Conservation (phyloP, 2,113 vertebrate species). For the Pholis gunnellus region DNA sequence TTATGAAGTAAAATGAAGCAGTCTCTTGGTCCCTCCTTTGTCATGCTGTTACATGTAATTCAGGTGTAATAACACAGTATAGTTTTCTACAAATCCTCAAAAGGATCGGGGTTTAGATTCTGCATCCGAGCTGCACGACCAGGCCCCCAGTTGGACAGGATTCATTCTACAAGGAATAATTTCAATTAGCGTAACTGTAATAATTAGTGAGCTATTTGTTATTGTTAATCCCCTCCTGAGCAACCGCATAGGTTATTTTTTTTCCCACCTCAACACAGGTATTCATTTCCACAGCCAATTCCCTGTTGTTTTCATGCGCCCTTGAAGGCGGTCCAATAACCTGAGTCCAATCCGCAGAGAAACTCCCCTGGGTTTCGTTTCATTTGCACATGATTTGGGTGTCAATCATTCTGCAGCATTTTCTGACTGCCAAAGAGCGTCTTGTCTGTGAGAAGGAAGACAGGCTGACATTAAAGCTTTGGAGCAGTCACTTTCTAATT, state of each 20-base stretch:
- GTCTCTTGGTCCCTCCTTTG: background rate
- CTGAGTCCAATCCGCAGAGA: slow-evolving; percentile 8
- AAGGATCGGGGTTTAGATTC: background rate
- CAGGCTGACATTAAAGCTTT: slow-evolving; percentile 27
- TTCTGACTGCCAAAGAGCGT: slow-evolving; percentile 11
- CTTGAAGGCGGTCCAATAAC: slow-evolving; percentile 51
- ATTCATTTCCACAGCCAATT: slow-evolving; percentile 37
- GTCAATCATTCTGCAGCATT: slow-evolving; percentile 54
- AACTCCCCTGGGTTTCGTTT: slow-evolving; percentile 42
- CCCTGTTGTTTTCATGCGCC: slow-evolving; percentile 13
- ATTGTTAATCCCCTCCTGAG: slow-evolving; percentile 19
- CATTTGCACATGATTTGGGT: slow-evolving; percentile 58
- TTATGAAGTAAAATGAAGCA: background rate
- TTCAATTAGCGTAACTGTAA: slow-evolving; percentile 38
- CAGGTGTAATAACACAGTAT: background rate
- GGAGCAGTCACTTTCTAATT: slow-evolving; percentile 35
- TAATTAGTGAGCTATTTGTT: slow-evolving; percentile 38
- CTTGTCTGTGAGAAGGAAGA: slow-evolving; percentile 24
- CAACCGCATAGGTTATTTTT: background rate
- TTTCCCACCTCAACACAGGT: background rate
- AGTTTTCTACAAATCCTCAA: background rate
- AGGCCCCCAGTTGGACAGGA: background rate
- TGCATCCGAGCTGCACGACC: background rate
- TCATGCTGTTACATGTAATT: background rate
- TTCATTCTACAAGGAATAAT: slow-evolving; percentile 24